Evolutionary conservation across 2,113 vertebrate genomes (phyloP).

Genomic region (Leptocoma aspasia): DNA sequence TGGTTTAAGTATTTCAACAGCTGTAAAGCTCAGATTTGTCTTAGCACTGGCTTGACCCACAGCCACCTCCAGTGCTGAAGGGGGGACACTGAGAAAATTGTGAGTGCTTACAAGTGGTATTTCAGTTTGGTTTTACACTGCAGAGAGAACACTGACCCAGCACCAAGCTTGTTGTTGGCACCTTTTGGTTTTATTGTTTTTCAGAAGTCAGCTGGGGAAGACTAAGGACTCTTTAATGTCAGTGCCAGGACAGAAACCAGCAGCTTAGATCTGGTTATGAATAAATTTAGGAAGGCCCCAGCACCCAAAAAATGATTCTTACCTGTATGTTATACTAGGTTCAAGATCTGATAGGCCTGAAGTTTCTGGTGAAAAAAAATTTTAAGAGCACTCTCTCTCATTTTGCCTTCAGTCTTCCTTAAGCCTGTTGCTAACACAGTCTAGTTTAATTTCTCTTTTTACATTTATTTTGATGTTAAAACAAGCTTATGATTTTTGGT

Average conservation of each 20-base stretch:
- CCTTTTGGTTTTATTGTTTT: background rate
- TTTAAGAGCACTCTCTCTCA: background rate
- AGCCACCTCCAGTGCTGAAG: background rate
- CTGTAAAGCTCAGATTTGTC: slow-evolving; percentile 38
- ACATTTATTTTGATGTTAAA: background rate
- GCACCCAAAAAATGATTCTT: background rate
- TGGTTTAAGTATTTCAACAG: slow-evolving; percentile 46
- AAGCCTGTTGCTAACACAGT: background rate
- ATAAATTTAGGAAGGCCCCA: background rate
- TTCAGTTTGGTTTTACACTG: background rate
- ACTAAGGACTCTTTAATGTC: background rate
- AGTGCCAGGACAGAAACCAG: background rate
- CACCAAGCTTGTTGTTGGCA: background rate
- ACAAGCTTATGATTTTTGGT: background rate
- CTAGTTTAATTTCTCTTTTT: background rate
- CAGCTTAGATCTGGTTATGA: background rate
- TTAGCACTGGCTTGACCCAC: slow-evolving; percentile 18
- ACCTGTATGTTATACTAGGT: background rate
- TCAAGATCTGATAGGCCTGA: background rate
- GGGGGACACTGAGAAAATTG: background rate
- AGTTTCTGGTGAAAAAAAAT: background rate
- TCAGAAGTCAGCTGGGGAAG: background rate
- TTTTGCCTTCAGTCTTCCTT: background rate
- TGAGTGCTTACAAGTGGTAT: slow-evolving; percentile 10
- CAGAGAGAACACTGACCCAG: background rate